These are phyloP conservation scores for Erannis defoliaria DNA, from an alignment of 2,888 invertebrate species.

Conservation along the genomic window DNA sequence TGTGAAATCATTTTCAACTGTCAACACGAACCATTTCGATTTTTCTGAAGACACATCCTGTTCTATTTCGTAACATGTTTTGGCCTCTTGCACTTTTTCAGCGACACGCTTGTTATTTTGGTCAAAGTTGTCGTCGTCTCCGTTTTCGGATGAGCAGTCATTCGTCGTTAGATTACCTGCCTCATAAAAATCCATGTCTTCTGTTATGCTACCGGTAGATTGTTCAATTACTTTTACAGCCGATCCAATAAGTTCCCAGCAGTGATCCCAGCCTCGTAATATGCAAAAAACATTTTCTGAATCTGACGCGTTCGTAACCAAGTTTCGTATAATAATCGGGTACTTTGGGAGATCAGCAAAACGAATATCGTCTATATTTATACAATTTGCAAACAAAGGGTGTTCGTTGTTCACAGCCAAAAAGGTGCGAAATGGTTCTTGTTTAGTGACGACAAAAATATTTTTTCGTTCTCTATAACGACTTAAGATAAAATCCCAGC, in stretches of 20 bases:
- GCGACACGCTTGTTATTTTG: neutral
- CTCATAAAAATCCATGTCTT: constrained; percentile 2
- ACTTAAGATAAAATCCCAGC: constrained; percentile 73
- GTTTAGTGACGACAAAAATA: constrained; percentile 67
- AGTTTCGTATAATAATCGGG: constrained; percentile 71
- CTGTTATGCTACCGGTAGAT: neutral
- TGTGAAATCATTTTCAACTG: constrained; percentile 82
- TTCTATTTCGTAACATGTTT: constrained; percentile 18
- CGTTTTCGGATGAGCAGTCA: constrained; percentile 9
- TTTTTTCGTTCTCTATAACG: constrained; percentile 73
- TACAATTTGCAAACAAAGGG: constrained; percentile 65
- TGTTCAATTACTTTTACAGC: constrained; percentile 63
- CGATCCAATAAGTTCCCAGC: constrained; percentile 79
- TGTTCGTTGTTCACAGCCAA: constrained; percentile 66
- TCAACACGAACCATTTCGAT: constrained; percentile 86
- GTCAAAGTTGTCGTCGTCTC: constrained; percentile 6
- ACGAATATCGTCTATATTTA: constrained; percentile 70
- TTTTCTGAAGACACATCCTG: constrained; percentile 45
- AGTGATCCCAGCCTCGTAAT: constrained; percentile 69
- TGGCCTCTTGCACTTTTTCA: constrained; percentile 1
- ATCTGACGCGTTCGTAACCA: constrained; percentile 67
- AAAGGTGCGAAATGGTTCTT: constrained; percentile 70
- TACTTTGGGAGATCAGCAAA: constrained; percentile 70
- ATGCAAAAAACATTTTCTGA: constrained; percentile 74
- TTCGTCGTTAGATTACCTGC: constrained; percentile 1